These are phyloP conservation scores for Lophotis ruficrista DNA, from an alignment of 2,113 vertebrate species.

Conservation along the genomic window DNA sequence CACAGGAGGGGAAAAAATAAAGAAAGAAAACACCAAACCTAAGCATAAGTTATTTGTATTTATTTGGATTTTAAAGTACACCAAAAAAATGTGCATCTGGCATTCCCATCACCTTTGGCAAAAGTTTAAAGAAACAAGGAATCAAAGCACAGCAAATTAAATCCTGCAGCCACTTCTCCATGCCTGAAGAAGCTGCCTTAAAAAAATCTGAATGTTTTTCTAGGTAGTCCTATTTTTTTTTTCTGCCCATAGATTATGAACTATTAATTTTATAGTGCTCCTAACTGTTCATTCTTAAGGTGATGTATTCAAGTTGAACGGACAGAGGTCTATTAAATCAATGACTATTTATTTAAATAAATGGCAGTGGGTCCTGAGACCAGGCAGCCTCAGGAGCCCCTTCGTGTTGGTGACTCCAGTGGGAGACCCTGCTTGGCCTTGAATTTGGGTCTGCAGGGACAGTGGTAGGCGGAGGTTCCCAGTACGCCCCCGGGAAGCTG, in stretches of 20 bases:
- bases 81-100: background rate
- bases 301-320: background rate
- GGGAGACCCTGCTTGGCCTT: background rate
- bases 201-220: background rate
- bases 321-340: background rate
- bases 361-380: accelerated
- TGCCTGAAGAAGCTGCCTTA: background rate
- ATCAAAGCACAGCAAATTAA: conserved; percentile 47
- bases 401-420: background rate
- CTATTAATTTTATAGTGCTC: background rate
- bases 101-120: conserved; percentile 43
- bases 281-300: background rate
- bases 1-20: no score
- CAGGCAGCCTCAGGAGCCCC: background rate
- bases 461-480: background rate
- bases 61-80: conserved; percentile 8
- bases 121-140: conserved; percentile 48
- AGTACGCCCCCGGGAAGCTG: accelerated
- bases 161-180: conserved; percentile 5
- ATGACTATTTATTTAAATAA: background rate
- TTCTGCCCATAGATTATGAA: background rate
- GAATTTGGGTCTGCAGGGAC: accelerated
- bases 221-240: background rate
- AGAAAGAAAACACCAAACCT: background rate
- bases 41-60: background rate